These are phyloP conservation scores for Limnothrissa miodon DNA, from an alignment of 2,113 vertebrate species.

Conservation along the genomic window DNA sequence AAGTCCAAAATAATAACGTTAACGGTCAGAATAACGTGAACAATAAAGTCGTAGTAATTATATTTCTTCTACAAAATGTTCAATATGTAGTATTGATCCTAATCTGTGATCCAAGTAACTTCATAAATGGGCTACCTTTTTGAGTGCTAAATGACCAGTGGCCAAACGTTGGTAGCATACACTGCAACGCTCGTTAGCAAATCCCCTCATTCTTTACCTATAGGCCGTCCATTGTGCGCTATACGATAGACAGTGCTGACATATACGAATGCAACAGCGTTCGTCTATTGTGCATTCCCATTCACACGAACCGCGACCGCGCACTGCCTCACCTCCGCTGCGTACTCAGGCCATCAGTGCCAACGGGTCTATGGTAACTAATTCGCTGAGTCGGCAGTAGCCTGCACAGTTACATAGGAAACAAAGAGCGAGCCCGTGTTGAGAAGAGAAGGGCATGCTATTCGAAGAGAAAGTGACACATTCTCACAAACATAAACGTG, in stretches of 20 bases:
- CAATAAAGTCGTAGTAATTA: neutral
- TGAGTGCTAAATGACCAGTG: neutral
- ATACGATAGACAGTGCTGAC: constrained; percentile 68
- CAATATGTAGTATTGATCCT: neutral
- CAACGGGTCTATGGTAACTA: constrained; percentile 28
- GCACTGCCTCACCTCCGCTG: constrained; percentile 15
- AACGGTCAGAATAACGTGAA: neutral
- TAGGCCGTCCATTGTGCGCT: constrained; percentile 62
- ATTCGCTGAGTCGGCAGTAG: constrained; percentile 62
- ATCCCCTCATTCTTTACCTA: constrained; percentile 64
- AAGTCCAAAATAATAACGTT: neutral
- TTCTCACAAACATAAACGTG: neutral
- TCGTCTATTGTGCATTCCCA: constrained; percentile 38
- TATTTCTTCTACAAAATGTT: neutral
- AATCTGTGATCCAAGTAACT: neutral
- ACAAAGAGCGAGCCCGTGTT: constrained; percentile 27
- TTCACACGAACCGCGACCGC: constrained; percentile 40
- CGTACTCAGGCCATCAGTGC: constrained; percentile 18
- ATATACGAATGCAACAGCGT: constrained; percentile 59
- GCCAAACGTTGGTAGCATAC: neutral
- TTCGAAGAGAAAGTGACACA: neutral
- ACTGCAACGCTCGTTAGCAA: constrained; percentile 37
- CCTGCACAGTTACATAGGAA: constrained; percentile 38
- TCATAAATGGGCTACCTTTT: neutral
- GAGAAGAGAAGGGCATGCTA: neutral